Conservation (phyloP, 2,113 vertebrate species). For the Malurus alboscapulatus region DNA sequence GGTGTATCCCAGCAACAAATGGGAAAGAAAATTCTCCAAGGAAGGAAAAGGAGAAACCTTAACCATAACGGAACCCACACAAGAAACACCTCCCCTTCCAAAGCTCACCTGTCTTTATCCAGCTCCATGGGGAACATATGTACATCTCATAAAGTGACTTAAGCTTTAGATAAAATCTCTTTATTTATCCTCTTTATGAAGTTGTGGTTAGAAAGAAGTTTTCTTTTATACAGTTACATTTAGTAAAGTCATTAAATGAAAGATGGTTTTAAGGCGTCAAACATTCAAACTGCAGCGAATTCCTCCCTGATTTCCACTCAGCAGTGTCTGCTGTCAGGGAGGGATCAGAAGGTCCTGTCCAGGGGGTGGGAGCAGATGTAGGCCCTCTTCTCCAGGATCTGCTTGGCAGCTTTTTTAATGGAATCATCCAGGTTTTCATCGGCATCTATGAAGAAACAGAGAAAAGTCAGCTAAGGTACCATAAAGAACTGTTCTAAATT, state of each 20-base stretch:
- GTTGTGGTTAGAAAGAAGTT: neutral
- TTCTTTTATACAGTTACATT: neutral
- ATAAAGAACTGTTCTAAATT: neutral
- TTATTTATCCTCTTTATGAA: neutral
- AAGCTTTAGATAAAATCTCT: neutral
- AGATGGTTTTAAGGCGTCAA: neutral
- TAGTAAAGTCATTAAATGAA: neutral
- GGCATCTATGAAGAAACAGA: slow-evolving; percentile 70
- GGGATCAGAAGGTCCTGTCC: slow-evolving; percentile 82
- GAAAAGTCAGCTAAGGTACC: neutral
- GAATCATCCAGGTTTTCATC: slow-evolving; percentile 88
- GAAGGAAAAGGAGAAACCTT: too few relatives aligned
- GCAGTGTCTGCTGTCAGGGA: neutral
- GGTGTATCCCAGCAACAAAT: too few relatives aligned
- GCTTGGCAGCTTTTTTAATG: slow-evolving; percentile 88
- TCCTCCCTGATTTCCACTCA: neutral
- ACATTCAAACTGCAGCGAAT: neutral
- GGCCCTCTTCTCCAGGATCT: slow-evolving; percentile 83
- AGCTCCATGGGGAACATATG: neutral
- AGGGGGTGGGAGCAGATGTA: slow-evolving; percentile 91
- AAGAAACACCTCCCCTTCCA: fast-evolving
- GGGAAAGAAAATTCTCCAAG: too few relatives aligned
- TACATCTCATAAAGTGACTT: neutral
- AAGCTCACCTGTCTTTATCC: neutral
- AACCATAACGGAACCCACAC: neutral